Conservation (phyloP, 1,140 invertebrate genomes). For the Pseudachorutes palmiensis region DNA sequence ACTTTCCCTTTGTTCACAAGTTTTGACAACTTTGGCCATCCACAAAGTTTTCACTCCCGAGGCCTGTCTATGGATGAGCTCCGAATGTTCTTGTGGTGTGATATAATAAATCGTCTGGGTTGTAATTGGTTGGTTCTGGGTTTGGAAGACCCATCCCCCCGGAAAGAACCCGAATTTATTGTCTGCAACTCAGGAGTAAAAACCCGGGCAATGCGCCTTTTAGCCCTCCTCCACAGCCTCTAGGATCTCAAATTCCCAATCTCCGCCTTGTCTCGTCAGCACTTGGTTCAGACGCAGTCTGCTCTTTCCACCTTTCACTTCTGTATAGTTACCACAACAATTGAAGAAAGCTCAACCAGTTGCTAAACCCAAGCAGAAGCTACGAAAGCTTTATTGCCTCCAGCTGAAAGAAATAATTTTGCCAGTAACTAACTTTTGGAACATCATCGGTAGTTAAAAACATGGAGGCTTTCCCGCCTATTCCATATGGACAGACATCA, state of each 20-base stretch:
- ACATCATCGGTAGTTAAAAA: background rate
- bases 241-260: slow-evolving; percentile 13
- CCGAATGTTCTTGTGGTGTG: background rate
- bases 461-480: slow-evolving; percentile 34
- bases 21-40: no score
- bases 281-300: slow-evolving; percentile 3
- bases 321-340: no score
- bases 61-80: background rate
- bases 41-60: background rate
- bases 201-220: background rate
- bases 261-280: slow-evolving; percentile 18
- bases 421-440: no score
- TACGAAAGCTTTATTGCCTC: no score
- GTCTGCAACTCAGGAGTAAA: slow-evolving; percentile 1
- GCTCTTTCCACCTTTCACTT: slow-evolving; percentile 6
- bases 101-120: slow-evolving; percentile 13
- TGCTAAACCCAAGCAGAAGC: no score
- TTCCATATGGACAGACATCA: slow-evolving; percentile 29
- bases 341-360: no score
- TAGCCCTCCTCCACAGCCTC: background rate
- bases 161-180: slow-evolving; percentile 23
- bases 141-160: slow-evolving; percentile 26
- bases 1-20: no score
- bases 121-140: slow-evolving; percentile 36
- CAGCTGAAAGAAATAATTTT: no score